Conservation (phyloP, 2,113 vertebrate genomes). For the Siniperca chuatsi region DNA sequence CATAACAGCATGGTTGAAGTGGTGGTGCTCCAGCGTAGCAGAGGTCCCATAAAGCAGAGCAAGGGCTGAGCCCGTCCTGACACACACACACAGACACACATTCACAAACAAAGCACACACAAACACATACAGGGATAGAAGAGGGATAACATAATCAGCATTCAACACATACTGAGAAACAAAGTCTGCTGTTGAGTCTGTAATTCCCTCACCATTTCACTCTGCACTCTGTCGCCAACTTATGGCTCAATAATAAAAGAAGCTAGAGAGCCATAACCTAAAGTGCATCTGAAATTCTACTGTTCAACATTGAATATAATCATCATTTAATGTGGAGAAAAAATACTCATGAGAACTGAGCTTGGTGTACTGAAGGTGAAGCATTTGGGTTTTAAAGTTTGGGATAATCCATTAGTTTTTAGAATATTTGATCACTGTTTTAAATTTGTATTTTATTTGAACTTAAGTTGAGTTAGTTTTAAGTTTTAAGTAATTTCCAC, state of each 20-base stretch:
- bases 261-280: slow-evolving; percentile 40
- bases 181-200: slow-evolving; percentile 37
- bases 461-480: not conserved
- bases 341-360: not conserved
- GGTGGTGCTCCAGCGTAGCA: slow-evolving; percentile 98
- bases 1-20: slow-evolving; percentile 99
- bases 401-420: not conserved
- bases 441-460: not conserved
- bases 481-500: not conserved
- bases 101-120: slow-evolving; percentile 26
- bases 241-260: slow-evolving; percentile 46
- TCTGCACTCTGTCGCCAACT: slow-evolving; percentile 33
- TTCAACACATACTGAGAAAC: slow-evolving; percentile 41
- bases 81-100: slow-evolving; percentile 51
- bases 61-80: slow-evolving; percentile 96
- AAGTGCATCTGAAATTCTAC: slow-evolving; percentile 30
- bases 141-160: slow-evolving; percentile 41
- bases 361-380: not conserved
- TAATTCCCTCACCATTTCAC: slow-evolving; percentile 48
- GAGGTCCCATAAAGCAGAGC: slow-evolving; percentile 98
- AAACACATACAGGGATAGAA: slow-evolving; percentile 35
- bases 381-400: not conserved
- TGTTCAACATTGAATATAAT: slow-evolving; percentile 26
- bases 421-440: no score
- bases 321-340: slow-evolving; percentile 8